phyloP scores from a whole-genome alignment of 2,113 vertebrate genomes.

The Daubentonia madagascariensis region DNA sequence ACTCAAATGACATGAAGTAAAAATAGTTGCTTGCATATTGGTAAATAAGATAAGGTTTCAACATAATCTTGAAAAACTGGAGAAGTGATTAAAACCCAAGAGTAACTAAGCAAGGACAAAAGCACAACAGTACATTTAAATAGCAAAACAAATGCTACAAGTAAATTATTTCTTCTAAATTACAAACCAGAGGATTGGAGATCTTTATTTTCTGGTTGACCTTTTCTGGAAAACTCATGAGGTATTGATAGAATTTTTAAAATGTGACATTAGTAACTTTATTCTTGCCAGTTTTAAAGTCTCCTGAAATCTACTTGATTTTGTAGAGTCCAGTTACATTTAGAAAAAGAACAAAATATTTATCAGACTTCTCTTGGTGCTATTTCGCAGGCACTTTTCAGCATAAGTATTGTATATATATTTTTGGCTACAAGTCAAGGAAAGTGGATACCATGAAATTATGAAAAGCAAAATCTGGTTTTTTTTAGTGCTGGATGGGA shows the following conservation, averaged over 20 bases:
- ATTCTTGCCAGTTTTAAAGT: slow-evolving; percentile 38
- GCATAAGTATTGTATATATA: not conserved
- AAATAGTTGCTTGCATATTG: slow-evolving; percentile 15
- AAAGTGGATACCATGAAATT: slow-evolving; percentile 32
- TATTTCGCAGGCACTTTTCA: not conserved
- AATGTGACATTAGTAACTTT: slow-evolving; percentile 42
- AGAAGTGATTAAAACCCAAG: not conserved
- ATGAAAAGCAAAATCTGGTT: slow-evolving; percentile 38
- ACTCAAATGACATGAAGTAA: slow-evolving; percentile 44
- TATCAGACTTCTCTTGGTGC: slow-evolving; percentile 19
- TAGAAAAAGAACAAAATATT: slow-evolving; percentile 54
- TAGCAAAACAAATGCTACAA: not conserved
- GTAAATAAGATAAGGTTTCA: slow-evolving; percentile 17
- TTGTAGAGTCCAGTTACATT: slow-evolving; percentile 49
- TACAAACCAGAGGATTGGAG: not conserved
- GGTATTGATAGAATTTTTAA: slow-evolving; percentile 52
- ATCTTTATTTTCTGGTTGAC: slow-evolving; percentile 46
- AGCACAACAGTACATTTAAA: not conserved
- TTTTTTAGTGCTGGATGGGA: not conserved
- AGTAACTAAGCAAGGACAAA: not conserved
- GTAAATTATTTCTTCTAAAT: slow-evolving; percentile 27
- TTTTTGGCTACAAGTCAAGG: not conserved
- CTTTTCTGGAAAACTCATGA: slow-evolving; percentile 48
- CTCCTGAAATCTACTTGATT: slow-evolving; percentile 50
- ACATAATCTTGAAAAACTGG: slow-evolving; percentile 29